A percentile compares a stretch with the other conserved stretches of the same genome.
Conservation (phyloP, 2,888 invertebrate species). For the Tipula vernalis region DNA sequence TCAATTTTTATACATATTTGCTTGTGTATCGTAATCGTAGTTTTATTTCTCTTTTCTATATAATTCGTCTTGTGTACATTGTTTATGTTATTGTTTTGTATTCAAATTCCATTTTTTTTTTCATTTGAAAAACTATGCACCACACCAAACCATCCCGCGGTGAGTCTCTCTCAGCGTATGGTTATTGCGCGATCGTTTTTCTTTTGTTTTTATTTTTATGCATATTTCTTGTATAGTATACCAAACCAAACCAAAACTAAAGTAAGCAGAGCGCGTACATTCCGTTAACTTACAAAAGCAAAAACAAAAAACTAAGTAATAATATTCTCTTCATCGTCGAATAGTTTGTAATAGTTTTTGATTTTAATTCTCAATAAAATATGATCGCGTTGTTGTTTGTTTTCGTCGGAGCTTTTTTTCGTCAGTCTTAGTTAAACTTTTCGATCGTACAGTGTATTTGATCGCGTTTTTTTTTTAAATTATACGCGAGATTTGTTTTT, state of each 20-base stretch:
- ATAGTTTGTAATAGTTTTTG: not conserved
- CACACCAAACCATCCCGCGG: not conserved
- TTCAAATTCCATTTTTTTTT: not conserved
- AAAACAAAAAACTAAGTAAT: not conserved
- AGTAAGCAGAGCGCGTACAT: not conserved
- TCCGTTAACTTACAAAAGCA: not conserved
- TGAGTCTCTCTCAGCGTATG: not conserved
- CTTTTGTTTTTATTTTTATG: not conserved
- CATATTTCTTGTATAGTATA: not conserved
- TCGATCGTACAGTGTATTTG: not conserved
- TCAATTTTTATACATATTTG: not conserved
- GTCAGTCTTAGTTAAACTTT: not conserved
- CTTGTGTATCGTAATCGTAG: not conserved
- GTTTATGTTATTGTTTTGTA: not conserved
- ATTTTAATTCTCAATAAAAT: not conserved
- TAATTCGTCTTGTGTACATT: not conserved
- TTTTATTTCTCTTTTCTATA: not conserved
- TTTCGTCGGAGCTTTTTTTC: not conserved
- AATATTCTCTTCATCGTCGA: not conserved
- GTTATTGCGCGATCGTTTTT: not conserved
- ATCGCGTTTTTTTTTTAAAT: not conserved
- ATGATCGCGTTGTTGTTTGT: not conserved
- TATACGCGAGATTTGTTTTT: not conserved
- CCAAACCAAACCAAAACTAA: not conserved
- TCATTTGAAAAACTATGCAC: not conserved